Evolutionary conservation across 2,797 vertebrate species (phyloP), one percentile per base, ranked within the genome.

Genomic region (Potorous gilbertii): DNA sequence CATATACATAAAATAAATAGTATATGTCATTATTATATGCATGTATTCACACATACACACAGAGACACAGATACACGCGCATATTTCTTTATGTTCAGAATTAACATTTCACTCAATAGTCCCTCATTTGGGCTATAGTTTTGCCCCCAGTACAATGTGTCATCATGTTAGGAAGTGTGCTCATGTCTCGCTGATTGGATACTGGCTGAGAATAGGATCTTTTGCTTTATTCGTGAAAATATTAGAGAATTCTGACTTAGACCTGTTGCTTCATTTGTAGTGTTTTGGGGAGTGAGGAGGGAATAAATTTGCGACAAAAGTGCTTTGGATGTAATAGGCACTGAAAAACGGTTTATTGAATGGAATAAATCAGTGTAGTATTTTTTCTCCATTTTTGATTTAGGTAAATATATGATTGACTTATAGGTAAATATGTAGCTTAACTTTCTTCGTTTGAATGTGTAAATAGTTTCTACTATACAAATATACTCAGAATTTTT

Each of bases 221-320:
- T 13, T 93, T 59, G n/a, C 92, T 40, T 93, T 90, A 81, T 18
- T 95, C 91, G 93, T 91, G 29, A 94, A 91, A 96, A 90, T 12
- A 54, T 81, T 59, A 92, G 91, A 90, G 54, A 92, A 95, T 95
- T 95, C 62, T 92, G 18, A 91, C 52, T 90, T 52, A 1, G 74
- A 46, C 13, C 90, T 28, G 81, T 93, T 31, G 94, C 81, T 95
- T 52, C 59, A 94, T 92, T 40, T 95, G 55, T 93, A 93, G 6
- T 5, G 34, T 92, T 55, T 95, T 24, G 52, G 1, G 40, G 74
- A 81, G n/a, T 46, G 40, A 9, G 40, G 74, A 81, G 29, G n/a
- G 21, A 94, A 54, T 16, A 9, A 24, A 52, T 87, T 90, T 55
- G 59, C 54, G 31, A 16, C 62, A 55, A 31, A 16, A 94, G 40